phyloP scores from a whole-genome alignment of 2,797 vertebrate genomes.

The Discoglossus pictus region DNA sequence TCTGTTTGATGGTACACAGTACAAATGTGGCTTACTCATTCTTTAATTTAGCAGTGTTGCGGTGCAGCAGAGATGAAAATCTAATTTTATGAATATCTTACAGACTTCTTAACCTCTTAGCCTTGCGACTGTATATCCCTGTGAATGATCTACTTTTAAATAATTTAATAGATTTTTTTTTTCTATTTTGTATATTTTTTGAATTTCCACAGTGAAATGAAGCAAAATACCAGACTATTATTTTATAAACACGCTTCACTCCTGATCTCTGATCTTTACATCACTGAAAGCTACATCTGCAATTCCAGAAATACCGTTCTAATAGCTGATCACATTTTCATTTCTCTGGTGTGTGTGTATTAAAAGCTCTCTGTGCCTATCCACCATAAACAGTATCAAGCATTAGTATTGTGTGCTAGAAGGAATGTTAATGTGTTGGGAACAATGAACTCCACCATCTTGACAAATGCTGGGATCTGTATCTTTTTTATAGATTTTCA shows the following conservation, averaged over 20 bases:
- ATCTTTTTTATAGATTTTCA: not conserved
- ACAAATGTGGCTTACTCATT: slow-evolving; percentile 36
- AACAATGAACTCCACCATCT: slow-evolving; percentile 9
- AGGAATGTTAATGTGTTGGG: slow-evolving; percentile 7
- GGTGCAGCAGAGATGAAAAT: slow-evolving; percentile 1
- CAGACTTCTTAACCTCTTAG: not conserved
- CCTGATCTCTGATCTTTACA: slow-evolving; percentile 18
- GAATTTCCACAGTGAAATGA: slow-evolving; percentile 25
- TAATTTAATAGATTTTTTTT: slow-evolving; percentile 18
- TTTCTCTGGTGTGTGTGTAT: slow-evolving; percentile 14
- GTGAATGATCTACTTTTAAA: not conserved
- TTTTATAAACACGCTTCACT: slow-evolving; percentile 19
- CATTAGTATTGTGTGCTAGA: not conserved
- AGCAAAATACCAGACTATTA: slow-evolving; percentile 24
- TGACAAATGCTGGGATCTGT: not conserved
- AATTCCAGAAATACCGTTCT: slow-evolving; percentile 18
- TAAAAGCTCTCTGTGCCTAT: slow-evolving; percentile 3
- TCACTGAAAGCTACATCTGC: slow-evolving; percentile 24
- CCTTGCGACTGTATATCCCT: slow-evolving; percentile 1
- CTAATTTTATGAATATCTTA: not conserved
- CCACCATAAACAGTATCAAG: slow-evolving; percentile 15
- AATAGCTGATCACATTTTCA: slow-evolving; percentile 26
- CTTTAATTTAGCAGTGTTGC: slow-evolving; percentile 25
- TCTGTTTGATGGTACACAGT: slow-evolving; percentile 38
- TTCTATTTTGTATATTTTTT: slow-evolving; percentile 12